These are phyloP conservation scores for Euborellia annulipes DNA, from an alignment of 1,140 invertebrate species.

Conservation along the genomic window DNA sequence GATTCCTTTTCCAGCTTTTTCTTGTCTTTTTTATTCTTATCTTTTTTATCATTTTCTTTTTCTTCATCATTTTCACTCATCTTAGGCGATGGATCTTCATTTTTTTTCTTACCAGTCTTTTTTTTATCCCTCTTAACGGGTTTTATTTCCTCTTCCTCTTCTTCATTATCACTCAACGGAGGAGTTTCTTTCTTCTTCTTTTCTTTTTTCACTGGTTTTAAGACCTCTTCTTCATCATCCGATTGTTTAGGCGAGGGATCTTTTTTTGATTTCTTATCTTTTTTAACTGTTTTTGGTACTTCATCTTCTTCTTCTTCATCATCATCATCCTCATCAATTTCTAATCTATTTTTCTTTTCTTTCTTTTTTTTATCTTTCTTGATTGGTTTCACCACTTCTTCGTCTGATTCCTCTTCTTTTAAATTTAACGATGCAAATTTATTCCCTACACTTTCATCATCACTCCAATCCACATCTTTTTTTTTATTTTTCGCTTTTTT, in stretches of 20 bases:
- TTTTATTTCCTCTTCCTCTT: slow-evolving; percentile 11
- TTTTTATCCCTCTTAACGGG: slow-evolving; percentile 6
- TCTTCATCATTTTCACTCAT: slow-evolving; percentile 1
- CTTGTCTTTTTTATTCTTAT: slow-evolving; percentile 1
- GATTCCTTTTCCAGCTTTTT: slow-evolving; percentile 1
- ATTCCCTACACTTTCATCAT: slow-evolving; percentile 11
- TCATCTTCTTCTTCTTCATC: slow-evolving; percentile 14
- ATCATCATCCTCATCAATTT: slow-evolving; percentile 13
- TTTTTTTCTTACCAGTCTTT: slow-evolving; percentile 11
- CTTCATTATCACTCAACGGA: slow-evolving; percentile 2
- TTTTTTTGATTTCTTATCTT: slow-evolving; percentile 19
- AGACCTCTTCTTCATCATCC: slow-evolving; percentile 12
- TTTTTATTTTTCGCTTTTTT: slow-evolving; percentile 29
- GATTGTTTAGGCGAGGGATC: slow-evolving; percentile 9
- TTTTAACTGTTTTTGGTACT: slow-evolving; percentile 14
- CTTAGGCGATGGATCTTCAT: slow-evolving; percentile 9
- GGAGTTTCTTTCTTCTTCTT: slow-evolving; percentile 17
- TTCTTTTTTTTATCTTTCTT: slow-evolving; percentile 18
- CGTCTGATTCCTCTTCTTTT: slow-evolving; percentile 9
- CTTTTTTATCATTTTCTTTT: background rate
- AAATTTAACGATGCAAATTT: background rate
- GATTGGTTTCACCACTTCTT: slow-evolving; percentile 11
- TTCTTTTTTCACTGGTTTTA: slow-evolving; percentile 17
- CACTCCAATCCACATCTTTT: slow-evolving; percentile 15
- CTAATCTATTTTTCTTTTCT: slow-evolving; percentile 27